These are phyloP conservation scores for Notarius quadriscutis DNA, from an alignment of 2,113 vertebrate species.

Conservation along the genomic window DNA sequence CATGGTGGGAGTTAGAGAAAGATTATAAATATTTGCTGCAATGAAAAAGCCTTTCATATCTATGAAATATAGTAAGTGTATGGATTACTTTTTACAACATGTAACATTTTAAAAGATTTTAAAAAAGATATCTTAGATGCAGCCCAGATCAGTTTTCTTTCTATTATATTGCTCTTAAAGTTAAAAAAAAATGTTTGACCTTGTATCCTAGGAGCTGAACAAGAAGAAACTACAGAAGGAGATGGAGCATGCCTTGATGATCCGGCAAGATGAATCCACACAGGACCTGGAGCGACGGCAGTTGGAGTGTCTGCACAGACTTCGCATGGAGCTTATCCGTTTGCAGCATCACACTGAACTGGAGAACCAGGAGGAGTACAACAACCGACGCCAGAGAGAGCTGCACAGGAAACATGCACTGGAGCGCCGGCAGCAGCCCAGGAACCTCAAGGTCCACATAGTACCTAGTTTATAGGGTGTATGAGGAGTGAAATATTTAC, in stretches of 20 bases:
- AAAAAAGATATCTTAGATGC: background rate
- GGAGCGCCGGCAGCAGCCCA: constrained; percentile 98
- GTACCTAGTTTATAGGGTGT: background rate
- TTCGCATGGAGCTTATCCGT: constrained; percentile 97
- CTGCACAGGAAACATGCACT: constrained; percentile 97
- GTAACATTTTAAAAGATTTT: background rate
- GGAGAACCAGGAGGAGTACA: constrained; percentile 99
- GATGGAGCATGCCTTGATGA: constrained; percentile 98
- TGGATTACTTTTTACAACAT: background rate
- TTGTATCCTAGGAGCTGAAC: constrained; percentile 83
- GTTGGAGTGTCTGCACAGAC: constrained; percentile 93
- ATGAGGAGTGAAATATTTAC: background rate
- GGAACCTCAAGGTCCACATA: constrained; percentile 89
- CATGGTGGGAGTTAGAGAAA: background rate
- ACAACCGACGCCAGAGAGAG: constrained; percentile 93
- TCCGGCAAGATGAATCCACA: constrained; percentile 96
- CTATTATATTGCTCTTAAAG: background rate
- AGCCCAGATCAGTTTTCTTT: background rate
- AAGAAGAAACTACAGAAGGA: constrained; percentile 98
- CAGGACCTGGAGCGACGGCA: constrained; percentile 94
- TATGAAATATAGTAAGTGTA: background rate
- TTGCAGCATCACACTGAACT: constrained; percentile 99
- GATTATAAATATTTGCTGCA: background rate
- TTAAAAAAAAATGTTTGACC: background rate
- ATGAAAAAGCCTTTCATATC: background rate